Percentiles rank a stretch among this genome's conserved stretches.
Evolutionary conservation across 2,888 invertebrate species (phyloP).

Genomic region (Xanthorhoe designata): DNA sequence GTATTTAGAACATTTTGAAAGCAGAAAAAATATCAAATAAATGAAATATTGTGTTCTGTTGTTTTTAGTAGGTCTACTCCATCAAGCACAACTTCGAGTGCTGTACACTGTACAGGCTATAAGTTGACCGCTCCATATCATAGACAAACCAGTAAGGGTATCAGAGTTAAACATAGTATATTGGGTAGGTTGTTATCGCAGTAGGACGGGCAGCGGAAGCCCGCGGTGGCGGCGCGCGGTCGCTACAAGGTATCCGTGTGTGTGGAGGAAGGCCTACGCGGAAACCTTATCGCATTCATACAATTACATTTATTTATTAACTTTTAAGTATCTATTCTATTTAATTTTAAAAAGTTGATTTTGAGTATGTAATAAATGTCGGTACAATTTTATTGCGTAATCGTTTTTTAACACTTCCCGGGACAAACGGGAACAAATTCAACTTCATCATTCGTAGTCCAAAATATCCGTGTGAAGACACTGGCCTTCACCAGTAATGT

Average conservation of each 20-base stretch:
- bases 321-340: no score
- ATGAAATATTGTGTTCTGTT: background rate
- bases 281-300: conserved; percentile 16
- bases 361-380: background rate
- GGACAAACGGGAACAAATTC: background rate
- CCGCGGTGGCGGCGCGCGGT: background rate
- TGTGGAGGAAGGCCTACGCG: conserved; percentile 1
- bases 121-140: no score
- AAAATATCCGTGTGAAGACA: no score
- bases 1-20: background rate
- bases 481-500: no score
- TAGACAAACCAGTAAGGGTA: background rate
- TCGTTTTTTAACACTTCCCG: background rate
- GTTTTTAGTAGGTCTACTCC: no score
- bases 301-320: background rate
- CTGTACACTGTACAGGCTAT: no score
- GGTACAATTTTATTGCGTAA: background rate
- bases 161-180: background rate
- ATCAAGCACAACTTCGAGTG: no score
- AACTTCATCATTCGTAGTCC: no score
- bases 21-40: background rate
- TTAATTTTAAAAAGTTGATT: background rate
- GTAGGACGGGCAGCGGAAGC: background rate
- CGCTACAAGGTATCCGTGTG: conserved; percentile 8
- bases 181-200: background rate